Evolutionary conservation across 2,113 vertebrate species (phyloP), one percentile per base, ranked within the genome.

Genomic region (Tachuris rubrigastra): DNA sequence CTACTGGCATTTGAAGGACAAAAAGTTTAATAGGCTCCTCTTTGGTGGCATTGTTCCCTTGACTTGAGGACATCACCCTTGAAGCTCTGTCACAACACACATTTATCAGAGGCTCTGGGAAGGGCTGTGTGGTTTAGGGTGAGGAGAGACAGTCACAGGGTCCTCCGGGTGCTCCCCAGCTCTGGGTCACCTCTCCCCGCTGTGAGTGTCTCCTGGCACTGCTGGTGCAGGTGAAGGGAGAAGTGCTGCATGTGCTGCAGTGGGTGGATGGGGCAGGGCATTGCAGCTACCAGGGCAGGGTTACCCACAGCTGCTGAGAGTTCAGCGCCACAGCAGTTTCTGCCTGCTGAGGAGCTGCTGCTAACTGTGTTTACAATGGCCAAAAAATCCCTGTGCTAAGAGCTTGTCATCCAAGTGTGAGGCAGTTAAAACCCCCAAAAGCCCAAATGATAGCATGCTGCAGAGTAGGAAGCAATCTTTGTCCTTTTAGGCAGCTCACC

Each of bases 161-260:
- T 91, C 72, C 67, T 30, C n/a, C 30, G 16, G 56, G 53, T 5
- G 1, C 20, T 79, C 13, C 37, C n/a, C 3, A 3, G 31, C 71
- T 83, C 67, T 4, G 0, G 27, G n/a, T 23, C 74, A 71, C 42
- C 24, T 58, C 60, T 71, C 24, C 69, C 46, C 8, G 0, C 60
- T 41, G n/a, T 0, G 9, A 68, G 53, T 0, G 0, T 9, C 24
- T 90, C 44, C n/a, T 3, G 5, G 49, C 0, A 1, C 28, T 72
- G 62, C 49, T 31, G 52, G 27, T 27, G 41, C 39, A 39, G 49
- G 49, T 3, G 4, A 83, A 52, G 37, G 30, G 14, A 71, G 69
- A 66, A 31, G 7, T 8, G 35, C 3, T 3, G 4, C 17, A 5
- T 4, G 14, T 27, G n/a, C 53, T 53, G 42, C 1, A 4, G 12